Base-by-base conservation (phyloP, 2,797 vertebrate species). In the Eutrigla gurnardus region DNA sequence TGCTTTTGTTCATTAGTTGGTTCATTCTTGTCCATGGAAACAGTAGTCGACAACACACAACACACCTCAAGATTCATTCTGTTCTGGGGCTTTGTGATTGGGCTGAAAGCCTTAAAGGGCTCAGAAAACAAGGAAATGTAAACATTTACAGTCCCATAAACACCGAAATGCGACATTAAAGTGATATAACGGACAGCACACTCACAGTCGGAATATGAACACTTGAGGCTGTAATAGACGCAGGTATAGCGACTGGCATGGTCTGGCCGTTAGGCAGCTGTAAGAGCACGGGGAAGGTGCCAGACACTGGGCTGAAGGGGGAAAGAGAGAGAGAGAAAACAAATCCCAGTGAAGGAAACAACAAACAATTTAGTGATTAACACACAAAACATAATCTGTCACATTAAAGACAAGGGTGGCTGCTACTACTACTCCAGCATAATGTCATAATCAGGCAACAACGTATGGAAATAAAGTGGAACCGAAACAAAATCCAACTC, bases 211-310 rank as follows among this genome's bases (percentile, higher is more conserved):
- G 97, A 90, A 98, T 98, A 93, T 98, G 97, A 84, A 98, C 96
- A 94, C 96, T 98, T 90, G 97, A 97, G 95, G 95, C 98, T 93
- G 98, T 96, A 92, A 99, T 98, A 90, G 97, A 96, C 72, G 97
- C 98, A 91, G 98, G 98, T 93, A 99, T 97, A 88, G 98, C 96
- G 76, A 99, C 96, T 80, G 98, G 97, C 97, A 99, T 96, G 85
- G 98, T 98, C 93, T 99, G 98, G 93, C 98, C 97, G 80, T 99
- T 98, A 91, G 98, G 96, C 92, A 99, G 96, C 96, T 99, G 98
- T 91, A 99, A 95, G 74, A 99, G 96, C 91, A 99, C 96, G 70
- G 98, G 98, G 94, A 99, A 98, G 85, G 98, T 97, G 89, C 96
- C 97, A 93, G 97, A 95, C 87, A 98, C 96, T 52, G 98, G 98